Conservation (phyloP, 2,113 vertebrate genomes). For the Hipposideros armiger region DNA sequence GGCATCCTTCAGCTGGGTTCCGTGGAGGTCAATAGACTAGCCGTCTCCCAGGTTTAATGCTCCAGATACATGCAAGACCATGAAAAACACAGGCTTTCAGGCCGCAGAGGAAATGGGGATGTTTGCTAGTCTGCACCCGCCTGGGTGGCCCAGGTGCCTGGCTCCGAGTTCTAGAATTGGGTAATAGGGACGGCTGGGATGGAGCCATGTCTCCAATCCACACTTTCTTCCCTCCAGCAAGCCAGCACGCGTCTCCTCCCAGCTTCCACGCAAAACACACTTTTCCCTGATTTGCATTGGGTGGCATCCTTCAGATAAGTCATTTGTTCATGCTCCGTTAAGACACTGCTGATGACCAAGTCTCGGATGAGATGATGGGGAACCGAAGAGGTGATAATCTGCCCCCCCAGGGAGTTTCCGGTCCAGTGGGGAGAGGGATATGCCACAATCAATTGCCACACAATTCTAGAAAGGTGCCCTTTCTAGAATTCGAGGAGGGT, state of each 20-base stretch:
- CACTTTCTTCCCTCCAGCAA: background rate
- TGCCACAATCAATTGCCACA: too few species aligned
- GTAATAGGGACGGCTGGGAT: accelerated
- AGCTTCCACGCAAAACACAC: accelerated
- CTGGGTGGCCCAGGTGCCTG: background rate
- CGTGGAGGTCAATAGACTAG: accelerated
- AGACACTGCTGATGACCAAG: background rate
- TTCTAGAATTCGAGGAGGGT: background rate
- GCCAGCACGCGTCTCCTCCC: accelerated
- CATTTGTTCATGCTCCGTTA: background rate
- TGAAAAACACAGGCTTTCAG: too few species aligned
- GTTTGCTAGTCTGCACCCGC: background rate
- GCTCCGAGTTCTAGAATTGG: background rate
- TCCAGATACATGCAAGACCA: background rate
- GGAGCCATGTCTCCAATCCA: background rate
- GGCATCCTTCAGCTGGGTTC: background rate
- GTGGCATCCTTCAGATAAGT: background rate
- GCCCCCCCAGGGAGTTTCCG: background rate
- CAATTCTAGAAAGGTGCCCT: background rate
- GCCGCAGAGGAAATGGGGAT: background rate
- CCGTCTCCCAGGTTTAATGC: background rate
- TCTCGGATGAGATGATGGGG: background rate
- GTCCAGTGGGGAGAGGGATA: background rate
- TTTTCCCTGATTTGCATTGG: background rate
- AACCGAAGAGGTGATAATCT: background rate